Percentiles rank a stretch among this genome's conserved stretches.
phyloP scores from a whole-genome alignment of 2,113 vertebrate species.

The Quiscalus mexicanus region DNA sequence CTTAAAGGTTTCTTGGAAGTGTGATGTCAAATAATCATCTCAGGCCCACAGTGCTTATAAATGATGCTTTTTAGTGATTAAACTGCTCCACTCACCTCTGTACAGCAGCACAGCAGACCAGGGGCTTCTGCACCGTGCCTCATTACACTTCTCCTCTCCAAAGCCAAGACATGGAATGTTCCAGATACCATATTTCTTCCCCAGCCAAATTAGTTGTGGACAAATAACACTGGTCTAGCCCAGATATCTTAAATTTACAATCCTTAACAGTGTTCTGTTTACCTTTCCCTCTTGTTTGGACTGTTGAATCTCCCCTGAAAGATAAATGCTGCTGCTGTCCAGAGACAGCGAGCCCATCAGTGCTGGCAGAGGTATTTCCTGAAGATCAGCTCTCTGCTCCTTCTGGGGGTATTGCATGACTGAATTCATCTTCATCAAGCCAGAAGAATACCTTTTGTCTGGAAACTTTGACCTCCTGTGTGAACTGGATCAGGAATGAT shows the following conservation, averaged over 20 bases:
- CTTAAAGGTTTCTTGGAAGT: background rate
- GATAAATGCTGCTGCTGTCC: background rate
- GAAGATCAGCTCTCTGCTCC: background rate
- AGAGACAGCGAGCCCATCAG: accelerated
- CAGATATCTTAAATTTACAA: background rate
- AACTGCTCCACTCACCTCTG: background rate
- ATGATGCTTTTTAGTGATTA: background rate
- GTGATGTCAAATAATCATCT: background rate
- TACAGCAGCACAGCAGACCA: accelerated
- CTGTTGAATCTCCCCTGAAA: background rate
- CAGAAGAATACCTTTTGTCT: background rate
- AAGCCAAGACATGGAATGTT: background rate
- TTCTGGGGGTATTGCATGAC: background rate
- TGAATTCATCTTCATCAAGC: background rate
- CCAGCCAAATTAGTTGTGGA: background rate
- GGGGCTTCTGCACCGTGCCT: background rate
- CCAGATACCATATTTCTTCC: background rate
- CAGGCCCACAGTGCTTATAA: background rate
- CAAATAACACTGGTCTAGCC: background rate
- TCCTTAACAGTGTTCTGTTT: background rate
- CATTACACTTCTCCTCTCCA: background rate
- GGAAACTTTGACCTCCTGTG: background rate
- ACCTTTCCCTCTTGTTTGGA: background rate
- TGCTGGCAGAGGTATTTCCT: background rate
- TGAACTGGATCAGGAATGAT: background rate